Evolutionary conservation across 2,888 invertebrate genomes (phyloP).

Genomic region (Ornithoptera alexandrae): DNA sequence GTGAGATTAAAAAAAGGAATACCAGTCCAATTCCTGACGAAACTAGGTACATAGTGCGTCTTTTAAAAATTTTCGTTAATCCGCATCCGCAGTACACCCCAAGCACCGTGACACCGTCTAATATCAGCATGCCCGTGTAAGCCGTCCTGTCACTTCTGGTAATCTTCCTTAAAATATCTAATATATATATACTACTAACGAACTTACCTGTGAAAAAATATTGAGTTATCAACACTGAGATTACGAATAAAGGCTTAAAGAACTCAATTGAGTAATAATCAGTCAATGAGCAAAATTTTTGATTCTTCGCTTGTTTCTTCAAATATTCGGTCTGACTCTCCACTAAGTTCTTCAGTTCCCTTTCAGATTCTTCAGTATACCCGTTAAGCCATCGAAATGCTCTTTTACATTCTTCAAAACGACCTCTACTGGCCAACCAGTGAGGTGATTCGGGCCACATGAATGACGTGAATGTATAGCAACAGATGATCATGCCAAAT

Average conservation of each 20-base stretch:
- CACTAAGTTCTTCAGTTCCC: slow-evolving; percentile 45
- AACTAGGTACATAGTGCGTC: slow-evolving; percentile 47
- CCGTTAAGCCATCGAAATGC: slow-evolving; percentile 47
- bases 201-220: slow-evolving; percentile 51
- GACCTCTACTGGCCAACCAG: slow-evolving; percentile 53
- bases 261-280: slow-evolving; percentile 35
- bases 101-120: slow-evolving; percentile 33
- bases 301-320: neutral
- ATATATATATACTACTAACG: slow-evolving; percentile 49
- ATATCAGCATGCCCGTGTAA: slow-evolving; percentile 25
- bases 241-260: slow-evolving; percentile 48
- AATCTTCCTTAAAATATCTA: slow-evolving; percentile 51
- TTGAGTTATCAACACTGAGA: neutral
- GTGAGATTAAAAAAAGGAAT: slow-evolving; percentile 50
- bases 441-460: slow-evolving; percentile 51
- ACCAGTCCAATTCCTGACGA: slow-evolving; percentile 47
- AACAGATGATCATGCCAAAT: slow-evolving; percentile 38
- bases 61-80: slow-evolving; percentile 30
- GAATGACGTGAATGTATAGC: slow-evolving; percentile 39
- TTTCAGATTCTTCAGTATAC: slow-evolving; percentile 40
- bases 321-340: neutral
- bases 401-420: slow-evolving; percentile 47
- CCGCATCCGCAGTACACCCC: slow-evolving; percentile 42
- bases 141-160: slow-evolving; percentile 42
- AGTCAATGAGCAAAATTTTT: neutral